Evolutionary conservation across 64 coral and sea anemone species (phyloP).

Genomic region (Dendronephthya gigantea): DNA sequence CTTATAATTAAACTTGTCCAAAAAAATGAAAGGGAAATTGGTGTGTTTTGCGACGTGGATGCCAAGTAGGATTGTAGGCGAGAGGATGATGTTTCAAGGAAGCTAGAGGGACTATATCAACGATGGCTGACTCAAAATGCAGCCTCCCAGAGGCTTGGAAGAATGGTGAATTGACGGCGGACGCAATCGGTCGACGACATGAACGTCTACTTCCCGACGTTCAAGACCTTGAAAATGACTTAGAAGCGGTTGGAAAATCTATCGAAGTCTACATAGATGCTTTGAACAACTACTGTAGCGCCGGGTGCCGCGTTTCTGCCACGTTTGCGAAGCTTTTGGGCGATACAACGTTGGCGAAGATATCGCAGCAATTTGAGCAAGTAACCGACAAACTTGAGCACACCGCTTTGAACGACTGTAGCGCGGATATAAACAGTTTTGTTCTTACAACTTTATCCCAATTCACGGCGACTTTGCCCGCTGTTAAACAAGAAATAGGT

Average conservation of each 20-base stretch:
- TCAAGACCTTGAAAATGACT: slow-evolving; percentile 67
- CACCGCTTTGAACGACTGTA: slow-evolving; percentile 64
- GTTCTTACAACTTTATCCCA: slow-evolving; percentile 81
- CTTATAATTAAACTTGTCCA: not conserved
- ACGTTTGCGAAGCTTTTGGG: slow-evolving; percentile 79
- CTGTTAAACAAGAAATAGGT: slow-evolving; percentile 72
- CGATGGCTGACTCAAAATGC: not conserved
- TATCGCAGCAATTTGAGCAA: slow-evolving; percentile 90
- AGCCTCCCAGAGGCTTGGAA: slow-evolving; percentile 45
- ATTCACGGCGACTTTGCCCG: slow-evolving; percentile 90
- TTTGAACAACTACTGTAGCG: slow-evolving; percentile 66
- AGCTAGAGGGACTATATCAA: not conserved
- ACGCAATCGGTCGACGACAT: slow-evolving; percentile 48
- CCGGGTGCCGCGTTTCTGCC: slow-evolving; percentile 83
- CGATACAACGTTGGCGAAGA: slow-evolving; percentile 84
- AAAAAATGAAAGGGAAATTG: not conserved
- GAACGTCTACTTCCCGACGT: slow-evolving; percentile 71
- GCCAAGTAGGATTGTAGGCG: not conserved
- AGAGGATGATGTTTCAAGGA: not conserved
- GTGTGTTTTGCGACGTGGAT: not conserved
- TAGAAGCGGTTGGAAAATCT: slow-evolving; percentile 60
- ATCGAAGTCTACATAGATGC: slow-evolving; percentile 92
- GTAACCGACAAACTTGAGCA: slow-evolving; percentile 89
- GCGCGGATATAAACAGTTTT: slow-evolving; percentile 74
- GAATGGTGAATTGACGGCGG: slow-evolving; percentile 49